phyloP scores from a whole-genome alignment of 2,113 vertebrate genomes.

The Hucho hucho region DNA sequence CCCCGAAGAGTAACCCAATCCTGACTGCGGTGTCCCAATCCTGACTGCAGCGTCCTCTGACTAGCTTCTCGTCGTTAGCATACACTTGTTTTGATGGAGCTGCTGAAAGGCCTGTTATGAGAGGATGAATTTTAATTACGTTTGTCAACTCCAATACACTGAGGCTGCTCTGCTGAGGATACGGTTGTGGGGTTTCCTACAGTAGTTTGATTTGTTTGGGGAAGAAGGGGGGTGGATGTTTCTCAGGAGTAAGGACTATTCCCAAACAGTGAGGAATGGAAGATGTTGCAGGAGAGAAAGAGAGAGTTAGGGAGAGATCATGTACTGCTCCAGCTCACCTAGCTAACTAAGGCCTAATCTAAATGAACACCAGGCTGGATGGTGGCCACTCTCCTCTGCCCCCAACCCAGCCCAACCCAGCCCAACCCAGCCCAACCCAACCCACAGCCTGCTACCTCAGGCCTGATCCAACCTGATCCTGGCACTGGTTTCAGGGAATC shows the following conservation, averaged over 20 bases:
- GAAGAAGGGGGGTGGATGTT: conserved; percentile 19
- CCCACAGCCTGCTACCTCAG: neutral
- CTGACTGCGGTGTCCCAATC: conserved; percentile 51
- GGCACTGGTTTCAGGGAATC: conserved; percentile 59
- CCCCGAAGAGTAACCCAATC: conserved; percentile 64
- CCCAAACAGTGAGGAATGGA: conserved; percentile 10
- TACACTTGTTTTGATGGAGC: conserved; percentile 50
- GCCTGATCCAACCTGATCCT: conserved; percentile 76
- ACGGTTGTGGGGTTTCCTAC: conserved; percentile 48
- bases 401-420: neutral
- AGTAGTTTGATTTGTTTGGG: conserved; percentile 50
- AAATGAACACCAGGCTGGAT: neutral
- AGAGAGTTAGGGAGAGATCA: neutral
- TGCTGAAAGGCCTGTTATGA: conserved; percentile 62
- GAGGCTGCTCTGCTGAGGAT: conserved; percentile 39
- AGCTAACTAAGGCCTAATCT: conserved; percentile 1
- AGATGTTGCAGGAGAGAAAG: neutral
- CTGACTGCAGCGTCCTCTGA: conserved; percentile 53
- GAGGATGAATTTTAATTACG: conserved; percentile 59
- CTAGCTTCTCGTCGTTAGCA: conserved; percentile 47
- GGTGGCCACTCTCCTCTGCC: neutral
- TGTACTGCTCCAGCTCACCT: neutral
- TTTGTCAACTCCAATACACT: conserved; percentile 65
- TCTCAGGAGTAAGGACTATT: neutral
- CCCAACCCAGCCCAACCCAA: neutral